phyloP scores from a whole-genome alignment of 2,888 invertebrate species.

The Zelleria hepariella region DNA sequence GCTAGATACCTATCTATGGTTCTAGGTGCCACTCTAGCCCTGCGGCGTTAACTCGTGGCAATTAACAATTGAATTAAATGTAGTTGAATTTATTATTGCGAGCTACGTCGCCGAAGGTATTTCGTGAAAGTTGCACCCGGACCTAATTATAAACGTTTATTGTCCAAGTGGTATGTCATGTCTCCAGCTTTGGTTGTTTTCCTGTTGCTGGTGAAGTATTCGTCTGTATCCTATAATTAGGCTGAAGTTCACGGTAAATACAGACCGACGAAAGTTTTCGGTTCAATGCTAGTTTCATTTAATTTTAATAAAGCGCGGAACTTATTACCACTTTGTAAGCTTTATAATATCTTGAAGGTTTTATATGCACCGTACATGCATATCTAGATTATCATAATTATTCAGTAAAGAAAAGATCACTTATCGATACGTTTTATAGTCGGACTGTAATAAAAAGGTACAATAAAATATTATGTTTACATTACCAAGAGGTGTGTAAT shows the following conservation, averaged over 20 bases:
- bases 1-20: slow-evolving; percentile 7
- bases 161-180: not conserved
- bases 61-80: not conserved
- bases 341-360: not conserved
- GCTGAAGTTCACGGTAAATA: not conserved
- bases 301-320: not conserved
- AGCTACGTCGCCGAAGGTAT: not conserved
- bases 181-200: no score
- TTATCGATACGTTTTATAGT: not conserved
- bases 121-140: not conserved
- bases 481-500: not conserved
- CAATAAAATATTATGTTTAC: not conserved
- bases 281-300: no score
- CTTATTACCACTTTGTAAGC: not conserved
- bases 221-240: not conserved
- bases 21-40: not conserved
- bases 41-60: not conserved
- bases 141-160: not conserved
- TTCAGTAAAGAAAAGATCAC: not conserved
- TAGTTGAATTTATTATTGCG: not conserved
- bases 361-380: not conserved
- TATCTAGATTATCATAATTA: not conserved
- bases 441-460: not conserved
- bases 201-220: no score
- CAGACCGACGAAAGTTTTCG: not conserved